Evolutionary conservation across 30 jellyfish, hydroid and myxozoan species (phyloP), one percentile per base, ranked within the genome.

Genomic region (Hydra vulgaris): DNA sequence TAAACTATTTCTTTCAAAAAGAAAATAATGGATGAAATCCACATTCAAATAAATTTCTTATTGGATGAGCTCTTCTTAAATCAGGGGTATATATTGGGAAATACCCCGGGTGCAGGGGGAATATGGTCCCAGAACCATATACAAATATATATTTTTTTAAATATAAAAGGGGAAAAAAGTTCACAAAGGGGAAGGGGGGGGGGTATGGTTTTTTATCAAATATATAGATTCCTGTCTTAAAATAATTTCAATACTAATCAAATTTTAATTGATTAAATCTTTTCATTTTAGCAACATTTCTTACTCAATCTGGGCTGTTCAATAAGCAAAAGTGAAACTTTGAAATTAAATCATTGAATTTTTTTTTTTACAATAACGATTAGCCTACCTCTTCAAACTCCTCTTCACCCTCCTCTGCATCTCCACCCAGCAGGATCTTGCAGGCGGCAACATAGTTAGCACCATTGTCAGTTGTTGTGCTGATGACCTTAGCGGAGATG

Each of bases 391-490:
- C 61, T 40, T 40, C 61, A 40, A 40, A 40, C 61, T 40, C 61
- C 61, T 40, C 61, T 40, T 40, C 61, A 40, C 61, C 61, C 61
- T 40, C 61, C 61, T 40, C 61, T 40, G 61, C 61, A 40, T 40
- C 61, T 40, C 61, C 61, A 40, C 61, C 61, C 61, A 40, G 61
- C 61, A 40, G 61, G 61, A 73, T 25, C 27, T 20, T n/a, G 81
- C 27, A 73, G 52, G 81, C 81, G 23, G 27, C 53, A 19, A 73
- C 81, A 73, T 22, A 73, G 55, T 73, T 73, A n/a, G 81, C 52
- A 22, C 56, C 81, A 25, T 73, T 73, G 55, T 73, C 81, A 25
- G 81, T 73, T 19, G 81, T 73, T 73, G 81, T 73, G 23, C 68
- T 18, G 55, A 25, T 25, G 21, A 73, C 81, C 55, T 73, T 73